These are phyloP conservation scores for Pelecanoides urinatrix DNA, from an alignment of 2,113 vertebrate genomes.

Conservation along the genomic window DNA sequence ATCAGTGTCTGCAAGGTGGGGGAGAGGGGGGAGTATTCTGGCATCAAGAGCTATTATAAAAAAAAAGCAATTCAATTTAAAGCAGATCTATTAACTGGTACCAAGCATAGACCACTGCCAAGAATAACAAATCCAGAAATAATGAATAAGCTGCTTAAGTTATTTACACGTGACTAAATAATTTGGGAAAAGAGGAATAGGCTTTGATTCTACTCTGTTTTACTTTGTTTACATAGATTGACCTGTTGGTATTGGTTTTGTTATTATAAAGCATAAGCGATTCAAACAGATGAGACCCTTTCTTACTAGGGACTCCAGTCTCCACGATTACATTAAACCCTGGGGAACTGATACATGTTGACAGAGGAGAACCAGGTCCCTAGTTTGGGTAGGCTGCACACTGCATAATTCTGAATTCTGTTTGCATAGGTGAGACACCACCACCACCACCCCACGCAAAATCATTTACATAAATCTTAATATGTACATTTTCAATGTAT, in stretches of 20 bases:
- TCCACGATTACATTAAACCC: neutral
- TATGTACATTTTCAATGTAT: neutral
- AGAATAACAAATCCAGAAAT: slow-evolving; percentile 47
- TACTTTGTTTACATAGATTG: neutral
- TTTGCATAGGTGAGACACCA: neutral
- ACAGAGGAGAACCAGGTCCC: neutral
- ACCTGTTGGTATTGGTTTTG: neutral
- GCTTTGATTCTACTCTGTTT: neutral
- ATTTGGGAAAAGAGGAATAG: neutral
- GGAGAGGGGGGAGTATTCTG: neutral
- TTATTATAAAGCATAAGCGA: neutral
- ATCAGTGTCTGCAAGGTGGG: neutral
- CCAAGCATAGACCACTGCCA: neutral
- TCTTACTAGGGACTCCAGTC: neutral
- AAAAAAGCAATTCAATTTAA: neutral
- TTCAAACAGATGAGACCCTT: neutral
- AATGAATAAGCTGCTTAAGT: neutral
- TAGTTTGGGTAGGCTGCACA: neutral
- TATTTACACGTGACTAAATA: slow-evolving; percentile 6
- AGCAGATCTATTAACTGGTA: neutral
- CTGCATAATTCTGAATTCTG: neutral
- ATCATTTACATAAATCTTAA: neutral
- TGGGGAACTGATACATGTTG: neutral
- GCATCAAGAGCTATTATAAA: neutral
- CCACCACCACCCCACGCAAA: neutral